Percentiles rank a stretch among this genome's conserved stretches.
These are phyloP conservation scores for Lytechinus variegatus DNA, from an alignment of 35 echinoderm and acorn worm genomes.

Conservation along the genomic window DNA sequence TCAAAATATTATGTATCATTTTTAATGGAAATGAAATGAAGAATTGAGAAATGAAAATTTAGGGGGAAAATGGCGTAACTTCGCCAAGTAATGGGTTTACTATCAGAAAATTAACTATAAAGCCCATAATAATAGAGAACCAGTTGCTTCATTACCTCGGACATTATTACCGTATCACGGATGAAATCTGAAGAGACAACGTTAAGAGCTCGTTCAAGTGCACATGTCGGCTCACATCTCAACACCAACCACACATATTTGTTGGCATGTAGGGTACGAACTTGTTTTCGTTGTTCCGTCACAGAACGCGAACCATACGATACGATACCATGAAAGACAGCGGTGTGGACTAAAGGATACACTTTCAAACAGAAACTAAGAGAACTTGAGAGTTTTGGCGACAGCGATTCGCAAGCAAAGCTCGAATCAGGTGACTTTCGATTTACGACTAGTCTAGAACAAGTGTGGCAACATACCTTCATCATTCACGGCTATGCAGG, in stretches of 20 bases:
- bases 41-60: too few relatives aligned
- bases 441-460: neutral
- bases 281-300: slow-evolving; percentile 47
- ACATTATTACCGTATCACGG: neutral
- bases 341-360: slow-evolving; percentile 48
- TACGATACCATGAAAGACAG: slow-evolving; percentile 36
- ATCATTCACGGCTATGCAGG: neutral
- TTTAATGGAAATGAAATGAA: too few relatives aligned
- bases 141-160: neutral
- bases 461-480: neutral
- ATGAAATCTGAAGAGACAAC: neutral
- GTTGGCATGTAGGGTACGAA: slow-evolving; percentile 29
- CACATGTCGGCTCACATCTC: neutral
- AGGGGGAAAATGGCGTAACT: too few relatives aligned
- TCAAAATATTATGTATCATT: too few relatives aligned
- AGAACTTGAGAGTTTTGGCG: slow-evolving; percentile 27
- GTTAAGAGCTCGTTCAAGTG: slow-evolving; percentile 17
- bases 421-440: slow-evolving; percentile 34
- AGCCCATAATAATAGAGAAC: neutral
- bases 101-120: neutral
- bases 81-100: too few relatives aligned
- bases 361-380: slow-evolving; percentile 24
- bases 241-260: slow-evolving; percentile 46
- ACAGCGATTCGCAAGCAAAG: neutral
- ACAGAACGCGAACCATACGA: slow-evolving; percentile 54